phyloP scores from a whole-genome alignment of 2,888 invertebrate genomes.

The Saturnia pavonia region DNA sequence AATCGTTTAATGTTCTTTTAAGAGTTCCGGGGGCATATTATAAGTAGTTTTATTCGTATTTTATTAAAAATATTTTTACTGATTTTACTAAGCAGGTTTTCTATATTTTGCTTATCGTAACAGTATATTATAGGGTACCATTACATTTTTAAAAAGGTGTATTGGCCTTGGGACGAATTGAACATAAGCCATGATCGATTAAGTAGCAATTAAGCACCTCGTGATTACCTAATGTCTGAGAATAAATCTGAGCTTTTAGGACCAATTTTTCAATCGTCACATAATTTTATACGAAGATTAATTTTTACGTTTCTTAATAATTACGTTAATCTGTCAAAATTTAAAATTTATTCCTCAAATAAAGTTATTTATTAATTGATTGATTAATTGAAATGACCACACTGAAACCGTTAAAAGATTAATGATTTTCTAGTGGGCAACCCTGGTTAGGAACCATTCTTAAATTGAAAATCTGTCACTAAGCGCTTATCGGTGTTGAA shows the following conservation, averaged over 20 bases:
- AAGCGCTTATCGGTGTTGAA: not conserved
- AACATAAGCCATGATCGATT: not conserved
- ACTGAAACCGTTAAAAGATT: not conserved
- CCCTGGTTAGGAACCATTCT: not conserved
- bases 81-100: not conserved
- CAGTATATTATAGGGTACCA: not conserved
- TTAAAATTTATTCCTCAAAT: too few relatives aligned
- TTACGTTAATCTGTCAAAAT: too few relatives aligned
- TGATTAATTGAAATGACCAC: not conserved
- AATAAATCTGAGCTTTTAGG: not conserved
- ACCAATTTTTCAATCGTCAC: too few relatives aligned
- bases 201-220: not conserved
- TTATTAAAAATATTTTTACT: not conserved
- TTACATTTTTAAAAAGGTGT: not conserved
- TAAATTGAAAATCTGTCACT: not conserved
- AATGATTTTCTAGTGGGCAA: not conserved
- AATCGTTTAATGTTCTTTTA: not conserved
- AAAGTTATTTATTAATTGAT: too few relatives aligned
- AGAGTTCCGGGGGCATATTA: constrained; percentile 7
- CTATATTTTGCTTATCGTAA: not conserved
- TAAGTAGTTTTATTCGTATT: not conserved
- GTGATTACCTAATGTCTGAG: not conserved
- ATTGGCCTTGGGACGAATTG: not conserved
- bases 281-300: too few relatives aligned
- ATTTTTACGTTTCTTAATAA: too few relatives aligned